Percentiles rank a stretch among this genome's conserved stretches.
Evolutionary conservation across 2,113 vertebrate genomes (phyloP).

Genomic region (Eretmochelys imbricata): DNA sequence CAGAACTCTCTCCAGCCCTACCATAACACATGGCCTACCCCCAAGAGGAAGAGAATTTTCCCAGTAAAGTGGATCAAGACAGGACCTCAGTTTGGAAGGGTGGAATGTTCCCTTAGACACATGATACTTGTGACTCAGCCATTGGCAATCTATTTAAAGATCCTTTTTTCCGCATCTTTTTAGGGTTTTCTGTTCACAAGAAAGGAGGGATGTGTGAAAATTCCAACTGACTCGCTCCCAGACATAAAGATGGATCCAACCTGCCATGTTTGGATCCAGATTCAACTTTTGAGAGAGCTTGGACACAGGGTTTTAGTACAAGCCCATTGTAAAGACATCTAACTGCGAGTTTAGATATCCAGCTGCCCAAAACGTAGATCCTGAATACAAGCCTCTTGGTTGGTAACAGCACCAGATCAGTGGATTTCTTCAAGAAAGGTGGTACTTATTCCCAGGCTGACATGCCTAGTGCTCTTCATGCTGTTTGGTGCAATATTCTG

Average conservation of each 20-base stretch:
- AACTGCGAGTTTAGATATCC: background rate
- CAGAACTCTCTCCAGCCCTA: slow-evolving; percentile 53
- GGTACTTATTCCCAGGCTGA: slow-evolving; percentile 29
- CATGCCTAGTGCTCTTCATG: background rate
- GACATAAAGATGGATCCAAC: background rate
- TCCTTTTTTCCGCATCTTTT: slow-evolving; percentile 29
- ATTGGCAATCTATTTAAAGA: slow-evolving; percentile 26
- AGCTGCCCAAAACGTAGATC: slow-evolving; percentile 6
- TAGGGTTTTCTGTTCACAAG: background rate
- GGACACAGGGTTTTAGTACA: background rate
- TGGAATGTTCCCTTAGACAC: slow-evolving; percentile 40
- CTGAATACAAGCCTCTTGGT: slow-evolving; percentile 41
- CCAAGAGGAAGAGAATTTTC: slow-evolving; percentile 54
- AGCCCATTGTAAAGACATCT: background rate
- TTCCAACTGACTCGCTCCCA: slow-evolving; percentile 9
- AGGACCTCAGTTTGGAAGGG: slow-evolving; percentile 46
- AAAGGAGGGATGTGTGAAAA: slow-evolving; percentile 20
- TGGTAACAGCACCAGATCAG: slow-evolving; percentile 63
- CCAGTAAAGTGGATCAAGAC: slow-evolving; percentile 44
- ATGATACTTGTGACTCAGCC: slow-evolving; percentile 31
- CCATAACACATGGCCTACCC: slow-evolving; percentile 57
- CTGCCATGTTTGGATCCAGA: background rate
- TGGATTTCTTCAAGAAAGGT: slow-evolving; percentile 56
- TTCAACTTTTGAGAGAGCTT: background rate
- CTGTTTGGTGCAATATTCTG: slow-evolving; percentile 23